Percentiles rank a stretch among this genome's conserved stretches.
Evolutionary conservation across 2,113 vertebrate species (phyloP).

Genomic region (Oreochromis spilurus): DNA sequence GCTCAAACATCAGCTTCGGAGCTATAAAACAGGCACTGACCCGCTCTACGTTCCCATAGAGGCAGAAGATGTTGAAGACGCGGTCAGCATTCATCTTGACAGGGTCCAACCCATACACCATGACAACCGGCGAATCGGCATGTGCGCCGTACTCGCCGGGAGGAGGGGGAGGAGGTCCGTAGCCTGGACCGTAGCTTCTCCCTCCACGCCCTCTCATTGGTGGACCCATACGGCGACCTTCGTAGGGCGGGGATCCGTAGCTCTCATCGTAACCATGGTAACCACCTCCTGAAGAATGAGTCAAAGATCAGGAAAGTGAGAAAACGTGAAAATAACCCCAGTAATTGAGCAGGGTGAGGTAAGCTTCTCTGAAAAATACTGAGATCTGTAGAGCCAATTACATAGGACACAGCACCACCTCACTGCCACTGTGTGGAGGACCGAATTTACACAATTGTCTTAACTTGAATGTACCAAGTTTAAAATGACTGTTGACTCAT

Average conservation of each 20-base stretch:
- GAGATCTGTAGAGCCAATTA: not conserved
- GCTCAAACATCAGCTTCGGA: not conserved
- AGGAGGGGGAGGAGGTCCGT: conserved; percentile 84
- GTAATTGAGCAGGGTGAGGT: not conserved
- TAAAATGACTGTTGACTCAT: not conserved
- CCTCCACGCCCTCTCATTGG: conserved; percentile 81
- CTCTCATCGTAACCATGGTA: conserved; percentile 90
- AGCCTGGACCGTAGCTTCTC: conserved; percentile 71
- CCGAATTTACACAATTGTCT: not conserved
- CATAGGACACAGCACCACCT: not conserved
- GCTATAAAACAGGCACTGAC: conserved; percentile 57
- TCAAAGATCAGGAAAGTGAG: not conserved
- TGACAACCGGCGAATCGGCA: conserved; percentile 87
- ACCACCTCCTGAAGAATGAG: conserved; percentile 71
- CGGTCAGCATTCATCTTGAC: conserved; percentile 88
- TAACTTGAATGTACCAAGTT: not conserved
- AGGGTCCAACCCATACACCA: conserved; percentile 88
- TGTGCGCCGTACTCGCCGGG: conserved; percentile 84
- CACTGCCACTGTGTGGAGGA: conserved; percentile 30
- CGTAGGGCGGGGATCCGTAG: conserved; percentile 84
- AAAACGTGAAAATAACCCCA: not conserved
- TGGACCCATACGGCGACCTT: conserved; percentile 87
- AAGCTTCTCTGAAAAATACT: not conserved
- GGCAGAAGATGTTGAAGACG: conserved; percentile 92
- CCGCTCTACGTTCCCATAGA: conserved; percentile 92